Conservation (phyloP, 2,888 invertebrate genomes). For the Hemithea aestivaria region DNA sequence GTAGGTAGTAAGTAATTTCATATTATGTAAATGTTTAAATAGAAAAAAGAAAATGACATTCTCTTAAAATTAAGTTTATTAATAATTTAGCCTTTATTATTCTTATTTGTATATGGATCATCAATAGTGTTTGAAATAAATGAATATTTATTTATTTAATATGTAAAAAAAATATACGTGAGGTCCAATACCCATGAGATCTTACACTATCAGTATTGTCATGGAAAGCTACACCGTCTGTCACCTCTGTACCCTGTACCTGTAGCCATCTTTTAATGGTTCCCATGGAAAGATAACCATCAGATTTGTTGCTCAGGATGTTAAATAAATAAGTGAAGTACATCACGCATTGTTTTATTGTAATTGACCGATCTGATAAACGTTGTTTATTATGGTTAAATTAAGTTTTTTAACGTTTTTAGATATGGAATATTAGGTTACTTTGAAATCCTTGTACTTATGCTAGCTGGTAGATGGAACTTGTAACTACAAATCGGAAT, state of each 20-base stretch:
- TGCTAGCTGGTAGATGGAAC: background rate
- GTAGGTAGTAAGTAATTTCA: no score
- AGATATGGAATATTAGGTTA: background rate
- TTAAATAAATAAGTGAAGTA: no score
- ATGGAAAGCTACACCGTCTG: conserved; percentile 53
- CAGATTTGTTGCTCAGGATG: conserved; percentile 46
- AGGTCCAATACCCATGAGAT: no score
- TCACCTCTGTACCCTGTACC: conserved; percentile 62
- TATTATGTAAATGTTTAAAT: no score
- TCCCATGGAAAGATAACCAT: conserved; percentile 55
- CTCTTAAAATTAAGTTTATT: no score
- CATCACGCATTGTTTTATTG: conserved; percentile 47
- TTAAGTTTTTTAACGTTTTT: conserved; percentile 30
- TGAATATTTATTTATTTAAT: no score
- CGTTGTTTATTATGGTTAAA: conserved; percentile 29
- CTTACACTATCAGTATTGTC: conserved; percentile 61
- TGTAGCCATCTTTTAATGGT: conserved; percentile 55
- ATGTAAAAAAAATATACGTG: no score
- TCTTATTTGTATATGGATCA: no score
- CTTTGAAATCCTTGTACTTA: background rate
- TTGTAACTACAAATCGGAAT: no score
- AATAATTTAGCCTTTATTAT: no score
- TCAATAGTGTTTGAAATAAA: no score
- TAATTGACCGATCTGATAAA: conserved; percentile 43
- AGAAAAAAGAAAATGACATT: no score